Conservation (phyloP, 2,113 vertebrate genomes). For the Astatoreochromis straeleni region DNA sequence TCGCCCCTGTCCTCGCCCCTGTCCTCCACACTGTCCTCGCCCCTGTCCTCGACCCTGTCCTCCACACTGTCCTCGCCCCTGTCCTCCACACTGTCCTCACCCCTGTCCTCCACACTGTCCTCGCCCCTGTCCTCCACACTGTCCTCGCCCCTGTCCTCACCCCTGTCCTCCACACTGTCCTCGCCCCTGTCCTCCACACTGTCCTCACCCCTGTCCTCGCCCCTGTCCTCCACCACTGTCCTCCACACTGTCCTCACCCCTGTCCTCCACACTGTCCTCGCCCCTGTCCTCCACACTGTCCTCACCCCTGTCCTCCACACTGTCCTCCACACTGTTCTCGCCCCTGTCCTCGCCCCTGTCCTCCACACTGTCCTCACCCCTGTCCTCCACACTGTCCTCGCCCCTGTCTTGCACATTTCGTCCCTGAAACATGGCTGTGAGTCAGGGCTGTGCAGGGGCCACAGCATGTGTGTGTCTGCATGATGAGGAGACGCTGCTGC, state of each 20-base stretch:
- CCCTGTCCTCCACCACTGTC: fast-evolving
- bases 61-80: fast-evolving
- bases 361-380: fast-evolving
- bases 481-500: not conserved
- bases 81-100: fast-evolving
- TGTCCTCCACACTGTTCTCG: fast-evolving
- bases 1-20: fast-evolving
- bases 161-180: fast-evolving
- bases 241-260: fast-evolving
- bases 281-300: fast-evolving
- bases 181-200: fast-evolving
- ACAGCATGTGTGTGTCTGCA: not conserved
- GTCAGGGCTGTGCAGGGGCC: not conserved
- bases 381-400: not conserved
- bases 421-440: not conserved
- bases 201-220: fast-evolving
- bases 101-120: fast-evolving
- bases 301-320: fast-evolving
- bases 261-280: fast-evolving
- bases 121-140: fast-evolving
- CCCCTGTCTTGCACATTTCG: not conserved
- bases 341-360: fast-evolving
- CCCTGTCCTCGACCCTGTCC: fast-evolving
- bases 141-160: fast-evolving
- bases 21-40: fast-evolving